Conservation (phyloP, 2,797 vertebrate species). For the Triplophysa yarkandensis region DNA sequence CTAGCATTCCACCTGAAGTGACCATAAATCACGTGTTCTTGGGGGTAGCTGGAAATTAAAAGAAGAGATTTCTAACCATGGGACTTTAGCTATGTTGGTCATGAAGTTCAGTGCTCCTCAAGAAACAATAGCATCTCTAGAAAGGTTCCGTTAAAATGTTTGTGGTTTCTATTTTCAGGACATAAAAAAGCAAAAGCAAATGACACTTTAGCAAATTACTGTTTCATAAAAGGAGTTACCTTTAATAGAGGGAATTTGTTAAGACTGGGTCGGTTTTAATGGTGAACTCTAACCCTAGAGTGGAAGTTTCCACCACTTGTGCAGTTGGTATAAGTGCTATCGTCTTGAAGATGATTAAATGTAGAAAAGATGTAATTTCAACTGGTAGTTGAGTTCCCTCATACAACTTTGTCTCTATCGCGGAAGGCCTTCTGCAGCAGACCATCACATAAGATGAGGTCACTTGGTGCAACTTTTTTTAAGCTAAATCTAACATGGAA, state of each 20-base stretch:
- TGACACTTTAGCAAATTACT: not conserved
- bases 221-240: conserved; percentile 5
- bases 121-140: not conserved
- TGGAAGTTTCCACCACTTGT: conserved; percentile 34
- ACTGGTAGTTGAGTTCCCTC: not conserved
- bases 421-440: not conserved
- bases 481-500: not conserved
- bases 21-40: conserved; percentile 56
- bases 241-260: not conserved
- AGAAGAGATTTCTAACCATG: conserved; percentile 46
- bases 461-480: not conserved
- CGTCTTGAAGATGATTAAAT: not conserved
- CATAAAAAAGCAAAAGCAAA: not conserved
- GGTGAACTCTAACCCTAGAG: conserved; percentile 7
- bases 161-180: conserved; percentile 8
- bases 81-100: conserved; percentile 61
- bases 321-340: conserved; percentile 25
- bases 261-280: not conserved
- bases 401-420: not conserved
- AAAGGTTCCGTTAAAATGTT: too few relatives aligned
- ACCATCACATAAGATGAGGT: not conserved
- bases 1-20: conserved; percentile 65
- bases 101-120: not conserved
- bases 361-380: not conserved
- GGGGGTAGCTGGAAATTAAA: not conserved